These are phyloP conservation scores for Hymenopus coronatus DNA, from an alignment of 2,888 invertebrate genomes.

Conservation along the genomic window DNA sequence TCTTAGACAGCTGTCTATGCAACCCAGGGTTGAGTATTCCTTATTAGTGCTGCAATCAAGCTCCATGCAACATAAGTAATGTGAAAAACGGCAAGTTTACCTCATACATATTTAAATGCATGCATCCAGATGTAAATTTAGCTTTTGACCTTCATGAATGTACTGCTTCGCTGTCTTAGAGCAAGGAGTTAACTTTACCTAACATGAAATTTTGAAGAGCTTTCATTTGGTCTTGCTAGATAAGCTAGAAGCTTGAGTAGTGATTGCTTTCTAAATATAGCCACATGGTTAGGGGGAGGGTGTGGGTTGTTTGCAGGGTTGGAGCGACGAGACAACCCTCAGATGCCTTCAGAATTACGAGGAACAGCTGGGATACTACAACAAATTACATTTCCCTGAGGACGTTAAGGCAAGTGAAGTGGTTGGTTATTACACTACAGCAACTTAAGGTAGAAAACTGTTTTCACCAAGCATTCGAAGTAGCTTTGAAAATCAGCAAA, in stretches of 20 bases:
- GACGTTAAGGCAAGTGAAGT: neutral
- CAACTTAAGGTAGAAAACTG: neutral
- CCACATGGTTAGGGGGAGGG: neutral
- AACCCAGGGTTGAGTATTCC: too few relatives aligned
- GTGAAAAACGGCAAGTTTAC: too few relatives aligned
- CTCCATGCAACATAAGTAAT: too few relatives aligned
- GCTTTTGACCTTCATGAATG: neutral
- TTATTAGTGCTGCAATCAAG: too few relatives aligned
- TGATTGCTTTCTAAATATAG: neutral
- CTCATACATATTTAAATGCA: neutral
- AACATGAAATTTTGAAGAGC: neutral
- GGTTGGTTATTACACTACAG: neutral
- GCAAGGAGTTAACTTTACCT: neutral
- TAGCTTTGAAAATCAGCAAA: too few relatives aligned
- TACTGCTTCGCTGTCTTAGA: neutral
- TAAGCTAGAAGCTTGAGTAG: neutral
- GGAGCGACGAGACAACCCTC: slow-evolving; percentile 24
- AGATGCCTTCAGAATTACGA: slow-evolving; percentile 11
- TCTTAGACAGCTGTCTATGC: too few relatives aligned
- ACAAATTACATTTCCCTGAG: neutral
- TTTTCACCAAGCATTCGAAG: neutral
- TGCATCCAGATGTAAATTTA: neutral
- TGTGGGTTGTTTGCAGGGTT: slow-evolving; percentile 21
- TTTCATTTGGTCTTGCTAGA: neutral
- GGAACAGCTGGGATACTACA: neutral